Evolutionary conservation across 2,797 vertebrate species (phyloP).

Genomic region (Acipenser ruthenus): DNA sequence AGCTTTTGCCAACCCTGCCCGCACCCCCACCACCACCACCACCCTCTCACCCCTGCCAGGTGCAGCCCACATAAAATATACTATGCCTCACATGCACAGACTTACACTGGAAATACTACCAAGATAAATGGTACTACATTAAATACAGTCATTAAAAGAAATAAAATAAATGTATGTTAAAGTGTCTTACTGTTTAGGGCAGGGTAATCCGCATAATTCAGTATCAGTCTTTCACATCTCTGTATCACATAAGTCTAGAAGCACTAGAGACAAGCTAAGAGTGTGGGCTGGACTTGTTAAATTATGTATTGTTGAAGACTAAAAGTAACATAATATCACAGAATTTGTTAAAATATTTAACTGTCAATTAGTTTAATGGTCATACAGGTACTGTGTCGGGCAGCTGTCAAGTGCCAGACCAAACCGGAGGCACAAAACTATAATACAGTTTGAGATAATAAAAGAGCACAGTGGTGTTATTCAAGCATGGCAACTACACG

Average conservation of each 20-base stretch:
- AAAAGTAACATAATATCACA: conserved; percentile 49
- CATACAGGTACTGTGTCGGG: conserved; percentile 33
- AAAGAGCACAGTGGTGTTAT: conserved; percentile 21
- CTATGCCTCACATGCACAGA: no score
- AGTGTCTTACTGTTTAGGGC: conserved; percentile 31
- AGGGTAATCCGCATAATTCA: conserved; percentile 38
- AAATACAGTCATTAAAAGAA: no score
- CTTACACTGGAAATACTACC: no score
- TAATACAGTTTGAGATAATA: conserved; percentile 32
- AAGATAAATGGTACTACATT: no score
- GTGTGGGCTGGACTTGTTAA: conserved; percentile 39
- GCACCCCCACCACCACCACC: no score
- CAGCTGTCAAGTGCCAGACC: conserved; percentile 26
- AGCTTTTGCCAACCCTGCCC: no score
- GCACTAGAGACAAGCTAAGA: conserved; percentile 20
- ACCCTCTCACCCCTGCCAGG: no score
- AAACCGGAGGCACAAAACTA: conserved; percentile 25
- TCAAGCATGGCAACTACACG: conserved; percentile 30
- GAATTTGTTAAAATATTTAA: conserved; percentile 50
- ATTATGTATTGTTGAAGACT: conserved; percentile 54
- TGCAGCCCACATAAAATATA: no score
- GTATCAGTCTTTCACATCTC: conserved; percentile 27
- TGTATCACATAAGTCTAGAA: conserved; percentile 15
- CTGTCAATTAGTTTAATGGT: conserved; percentile 56
- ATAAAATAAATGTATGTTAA: no score